Conservation (phyloP, 2,888 invertebrate genomes). For the Xylota sylvarum region DNA sequence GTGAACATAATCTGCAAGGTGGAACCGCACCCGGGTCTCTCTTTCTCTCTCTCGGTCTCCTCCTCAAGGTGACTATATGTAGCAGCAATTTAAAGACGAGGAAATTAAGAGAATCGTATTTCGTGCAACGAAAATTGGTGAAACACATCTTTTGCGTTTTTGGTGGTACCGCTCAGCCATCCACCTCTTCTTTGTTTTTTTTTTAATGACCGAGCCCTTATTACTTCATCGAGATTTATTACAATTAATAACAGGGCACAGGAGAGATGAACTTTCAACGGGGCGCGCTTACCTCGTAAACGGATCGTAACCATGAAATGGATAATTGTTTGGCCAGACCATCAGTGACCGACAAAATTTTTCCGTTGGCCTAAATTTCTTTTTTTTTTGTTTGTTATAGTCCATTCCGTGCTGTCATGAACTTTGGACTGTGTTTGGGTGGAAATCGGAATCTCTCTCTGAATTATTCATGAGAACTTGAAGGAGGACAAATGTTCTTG, state of each 20-base stretch:
- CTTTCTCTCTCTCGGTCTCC: background rate
- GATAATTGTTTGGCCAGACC: conserved; percentile 62
- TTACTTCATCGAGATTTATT: conserved; percentile 84
- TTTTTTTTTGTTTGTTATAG: conserved; percentile 9
- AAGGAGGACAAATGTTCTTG: background rate
- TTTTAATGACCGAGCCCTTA: conserved; percentile 78
- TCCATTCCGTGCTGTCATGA: conserved; percentile 9
- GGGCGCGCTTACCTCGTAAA: conserved; percentile 58
- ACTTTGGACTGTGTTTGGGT: conserved; percentile 37
- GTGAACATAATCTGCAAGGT: conserved; percentile 56
- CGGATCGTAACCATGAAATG: conserved; percentile 72
- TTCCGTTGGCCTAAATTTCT: conserved; percentile 64
- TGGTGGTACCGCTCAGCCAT: conserved; percentile 2
- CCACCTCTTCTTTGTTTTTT: conserved; percentile 46
- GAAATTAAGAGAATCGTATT: conserved; percentile 52
- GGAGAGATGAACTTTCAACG: conserved; percentile 65
- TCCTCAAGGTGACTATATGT: conserved; percentile 37
- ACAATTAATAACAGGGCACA: conserved; percentile 84
- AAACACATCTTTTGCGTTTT: conserved; percentile 26
- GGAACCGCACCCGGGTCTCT: conserved; percentile 12
- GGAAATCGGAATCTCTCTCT: conserved; percentile 42
- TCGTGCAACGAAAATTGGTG: conserved; percentile 40
- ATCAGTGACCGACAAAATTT: conserved; percentile 48
- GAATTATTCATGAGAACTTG: conserved; percentile 66
- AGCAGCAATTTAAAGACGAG: conserved; percentile 26